A percentile compares a stretch with the other conserved stretches of the same genome.
These are phyloP conservation scores for Caenorhabditis doughertyi DNA, from an alignment of 2,888 invertebrate genomes.

Conservation along the genomic window DNA sequence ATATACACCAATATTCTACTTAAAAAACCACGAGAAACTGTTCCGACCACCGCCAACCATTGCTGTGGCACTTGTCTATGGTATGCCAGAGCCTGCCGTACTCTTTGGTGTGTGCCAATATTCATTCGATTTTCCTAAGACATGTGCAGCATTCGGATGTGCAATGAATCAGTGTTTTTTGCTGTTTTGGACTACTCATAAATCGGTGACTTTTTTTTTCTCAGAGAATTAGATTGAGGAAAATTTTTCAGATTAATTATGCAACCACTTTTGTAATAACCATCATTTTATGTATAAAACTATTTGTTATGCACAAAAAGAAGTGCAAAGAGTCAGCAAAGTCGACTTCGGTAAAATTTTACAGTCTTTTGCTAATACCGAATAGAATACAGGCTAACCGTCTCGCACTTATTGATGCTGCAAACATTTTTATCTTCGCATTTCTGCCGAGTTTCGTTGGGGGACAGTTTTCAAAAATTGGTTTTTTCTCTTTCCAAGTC, in stretches of 20 bases:
- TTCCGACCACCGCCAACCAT: too few species aligned
- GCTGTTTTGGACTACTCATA: not conserved
- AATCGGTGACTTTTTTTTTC: not conserved
- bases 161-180: not conserved
- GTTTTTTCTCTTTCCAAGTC: conserved; percentile 38
- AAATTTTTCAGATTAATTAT: not conserved
- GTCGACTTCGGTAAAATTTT: not conserved
- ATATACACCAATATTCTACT: too few species aligned
- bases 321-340: not conserved
- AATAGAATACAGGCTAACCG: conserved; percentile 10
- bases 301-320: not conserved
- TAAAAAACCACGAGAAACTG: too few species aligned
- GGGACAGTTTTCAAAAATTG: conserved; percentile 4
- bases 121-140: not conserved
- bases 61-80: not conserved
- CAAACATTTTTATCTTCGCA: conserved; percentile 27
- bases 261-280: not conserved
- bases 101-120: not conserved
- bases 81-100: not conserved
- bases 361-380: not conserved
- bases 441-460: conserved; percentile 36
- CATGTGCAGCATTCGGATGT: not conserved
- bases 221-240: not conserved
- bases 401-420: conserved; percentile 43
- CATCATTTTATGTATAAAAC: not conserved